Conservation (phyloP, 2,113 vertebrate genomes). For the Chaetops frenatus region DNA sequence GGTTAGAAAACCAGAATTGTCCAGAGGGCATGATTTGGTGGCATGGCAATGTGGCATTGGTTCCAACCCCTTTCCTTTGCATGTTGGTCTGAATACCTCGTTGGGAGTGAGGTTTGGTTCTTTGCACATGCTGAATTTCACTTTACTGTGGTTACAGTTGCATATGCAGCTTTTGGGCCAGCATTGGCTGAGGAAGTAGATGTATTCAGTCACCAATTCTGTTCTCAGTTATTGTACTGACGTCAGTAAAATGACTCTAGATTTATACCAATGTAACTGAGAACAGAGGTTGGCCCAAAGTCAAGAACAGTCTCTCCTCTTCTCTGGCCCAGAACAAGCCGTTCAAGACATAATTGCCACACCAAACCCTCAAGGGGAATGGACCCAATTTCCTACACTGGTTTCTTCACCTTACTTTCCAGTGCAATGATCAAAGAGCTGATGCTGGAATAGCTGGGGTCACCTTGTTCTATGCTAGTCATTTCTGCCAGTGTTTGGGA, state of each 20-base stretch:
- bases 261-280: constrained; percentile 52
- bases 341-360: background rate
- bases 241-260: constrained; percentile 40
- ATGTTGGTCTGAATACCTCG: background rate
- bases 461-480: background rate
- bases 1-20: background rate
- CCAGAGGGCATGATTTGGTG: background rate
- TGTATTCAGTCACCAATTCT: constrained; percentile 31
- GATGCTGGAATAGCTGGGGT: background rate
- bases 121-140: background rate
- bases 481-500: background rate
- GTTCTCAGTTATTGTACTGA: constrained; percentile 45
- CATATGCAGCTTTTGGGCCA: background rate
- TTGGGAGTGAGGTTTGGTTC: background rate
- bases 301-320: constrained; percentile 34
- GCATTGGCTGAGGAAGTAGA: background rate
- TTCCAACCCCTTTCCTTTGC: background rate
- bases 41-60: background rate
- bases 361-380: background rate
- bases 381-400: background rate
- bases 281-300: constrained; percentile 37
- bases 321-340: constrained; percentile 18
- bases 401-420: background rate
- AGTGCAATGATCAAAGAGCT: background rate
- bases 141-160: constrained; percentile 4